Conservation (phyloP, 2,113 vertebrate species). For the Melanotaenia duboulayi region DNA sequence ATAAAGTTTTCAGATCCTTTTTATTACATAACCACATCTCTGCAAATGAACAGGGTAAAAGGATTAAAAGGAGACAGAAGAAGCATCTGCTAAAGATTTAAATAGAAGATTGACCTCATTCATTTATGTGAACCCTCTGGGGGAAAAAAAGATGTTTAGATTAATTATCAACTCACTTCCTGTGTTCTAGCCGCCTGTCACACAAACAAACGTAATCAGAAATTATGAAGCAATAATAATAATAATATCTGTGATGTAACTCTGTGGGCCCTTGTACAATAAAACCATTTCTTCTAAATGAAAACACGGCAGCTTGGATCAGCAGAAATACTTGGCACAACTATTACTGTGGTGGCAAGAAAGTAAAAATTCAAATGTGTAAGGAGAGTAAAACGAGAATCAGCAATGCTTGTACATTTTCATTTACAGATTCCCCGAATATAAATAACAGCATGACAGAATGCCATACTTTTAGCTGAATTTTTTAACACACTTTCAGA, state of each 20-base stretch:
- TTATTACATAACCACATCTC: no score
- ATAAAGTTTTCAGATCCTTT: no score
- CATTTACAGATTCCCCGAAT: no score
- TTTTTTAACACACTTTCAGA: no score
- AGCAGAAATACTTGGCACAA: constrained; percentile 1
- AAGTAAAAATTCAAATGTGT: constrained; percentile 16
- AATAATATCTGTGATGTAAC: background rate
- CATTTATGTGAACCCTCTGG: background rate
- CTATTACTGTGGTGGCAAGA: background rate
- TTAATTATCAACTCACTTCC: background rate
- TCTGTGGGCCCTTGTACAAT: background rate
- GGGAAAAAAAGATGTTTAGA: background rate
- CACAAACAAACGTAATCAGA: background rate
- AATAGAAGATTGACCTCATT: rapidly evolving
- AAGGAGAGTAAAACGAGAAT: background rate
- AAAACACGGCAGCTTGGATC: background rate
- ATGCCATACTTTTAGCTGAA: no score
- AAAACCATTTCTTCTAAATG: no score
- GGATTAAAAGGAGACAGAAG: rapidly evolving
- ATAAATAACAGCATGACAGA: no score
- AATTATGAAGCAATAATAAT: constrained; percentile 31
- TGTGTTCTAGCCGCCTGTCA: background rate
- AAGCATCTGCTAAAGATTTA: background rate
- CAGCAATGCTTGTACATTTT: no score
- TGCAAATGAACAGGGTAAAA: background rate